phyloP scores from a whole-genome alignment of 2,113 vertebrate species.

The Neofelis nebulosa region DNA sequence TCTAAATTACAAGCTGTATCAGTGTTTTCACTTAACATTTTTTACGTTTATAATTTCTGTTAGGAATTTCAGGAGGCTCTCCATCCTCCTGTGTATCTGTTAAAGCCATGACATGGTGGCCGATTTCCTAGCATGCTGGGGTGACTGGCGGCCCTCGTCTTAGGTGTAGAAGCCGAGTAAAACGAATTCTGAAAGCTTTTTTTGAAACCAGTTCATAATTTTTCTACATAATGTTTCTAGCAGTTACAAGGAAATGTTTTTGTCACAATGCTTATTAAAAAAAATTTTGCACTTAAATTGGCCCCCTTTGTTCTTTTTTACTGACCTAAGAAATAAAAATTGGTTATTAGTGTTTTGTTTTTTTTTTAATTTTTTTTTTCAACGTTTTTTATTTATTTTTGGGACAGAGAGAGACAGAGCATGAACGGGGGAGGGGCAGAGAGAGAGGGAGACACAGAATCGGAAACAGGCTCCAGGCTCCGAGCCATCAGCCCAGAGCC shows the following conservation, averaged over 20 bases:
- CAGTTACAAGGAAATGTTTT: not conserved
- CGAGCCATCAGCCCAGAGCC: too few species aligned
- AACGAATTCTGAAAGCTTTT: not conserved
- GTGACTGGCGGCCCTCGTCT: not conserved
- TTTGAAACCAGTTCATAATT: not conserved
- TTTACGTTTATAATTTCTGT: not conserved
- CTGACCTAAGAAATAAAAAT: not conserved
- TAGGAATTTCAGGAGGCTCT: not conserved
- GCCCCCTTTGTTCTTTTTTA: conserved; percentile 12
- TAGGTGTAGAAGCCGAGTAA: not conserved
- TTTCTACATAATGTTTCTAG: not conserved
- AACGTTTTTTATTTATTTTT: too few species aligned
- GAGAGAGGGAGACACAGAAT: too few species aligned
- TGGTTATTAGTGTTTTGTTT: not conserved
- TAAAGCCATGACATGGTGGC: not conserved
- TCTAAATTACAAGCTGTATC: not conserved
- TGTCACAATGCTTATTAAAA: not conserved
- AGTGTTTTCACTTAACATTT: not conserved
- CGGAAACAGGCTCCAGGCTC: too few species aligned
- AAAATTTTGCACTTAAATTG: not conserved
- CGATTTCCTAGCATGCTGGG: not conserved
- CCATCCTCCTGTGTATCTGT: not conserved
- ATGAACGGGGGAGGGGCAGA: too few species aligned
- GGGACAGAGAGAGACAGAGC: too few species aligned
- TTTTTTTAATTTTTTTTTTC: too few species aligned